phyloP scores from a whole-genome alignment of 2,888 invertebrate species.

The Himalopsyche anomala region DNA sequence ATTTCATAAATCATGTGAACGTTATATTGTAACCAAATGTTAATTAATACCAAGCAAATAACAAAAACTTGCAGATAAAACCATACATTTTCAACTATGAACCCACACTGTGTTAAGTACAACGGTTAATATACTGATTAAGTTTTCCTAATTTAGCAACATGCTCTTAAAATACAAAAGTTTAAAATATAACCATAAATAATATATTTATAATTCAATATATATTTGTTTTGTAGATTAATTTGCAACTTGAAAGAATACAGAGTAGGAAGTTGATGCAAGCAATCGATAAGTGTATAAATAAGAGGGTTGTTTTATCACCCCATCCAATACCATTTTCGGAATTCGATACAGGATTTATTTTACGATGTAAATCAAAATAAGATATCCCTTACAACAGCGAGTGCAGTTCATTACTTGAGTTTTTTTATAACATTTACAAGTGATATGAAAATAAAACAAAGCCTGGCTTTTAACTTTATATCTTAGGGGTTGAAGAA shows the following conservation, averaged over 20 bases:
- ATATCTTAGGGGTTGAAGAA: neutral
- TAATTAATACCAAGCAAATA: too few relatives aligned
- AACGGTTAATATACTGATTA: too few relatives aligned
- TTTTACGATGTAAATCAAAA: constrained; percentile 34
- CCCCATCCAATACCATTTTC: constrained; percentile 9
- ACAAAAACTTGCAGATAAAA: too few relatives aligned
- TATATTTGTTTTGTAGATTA: too few relatives aligned
- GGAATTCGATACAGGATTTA: constrained; percentile 10
- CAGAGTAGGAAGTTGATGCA: neutral
- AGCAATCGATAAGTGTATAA: constrained; percentile 3
- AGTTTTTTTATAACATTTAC: neutral
- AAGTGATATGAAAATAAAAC: neutral
- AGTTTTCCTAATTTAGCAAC: too few relatives aligned
- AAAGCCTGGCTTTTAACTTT: neutral
- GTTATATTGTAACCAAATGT: too few relatives aligned
- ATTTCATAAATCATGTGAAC: too few relatives aligned
- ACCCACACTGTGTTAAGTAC: too few relatives aligned
- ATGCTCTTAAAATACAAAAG: too few relatives aligned
- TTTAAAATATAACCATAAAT: too few relatives aligned
- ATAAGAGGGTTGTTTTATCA: constrained; percentile 21
- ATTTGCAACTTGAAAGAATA: neutral
- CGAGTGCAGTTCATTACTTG: neutral
- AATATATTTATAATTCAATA: too few relatives aligned
- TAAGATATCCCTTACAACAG: neutral
- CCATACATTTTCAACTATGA: too few relatives aligned